These are phyloP conservation scores for Gila orcuttii DNA, from an alignment of 2,113 vertebrate species.

Conservation along the genomic window DNA sequence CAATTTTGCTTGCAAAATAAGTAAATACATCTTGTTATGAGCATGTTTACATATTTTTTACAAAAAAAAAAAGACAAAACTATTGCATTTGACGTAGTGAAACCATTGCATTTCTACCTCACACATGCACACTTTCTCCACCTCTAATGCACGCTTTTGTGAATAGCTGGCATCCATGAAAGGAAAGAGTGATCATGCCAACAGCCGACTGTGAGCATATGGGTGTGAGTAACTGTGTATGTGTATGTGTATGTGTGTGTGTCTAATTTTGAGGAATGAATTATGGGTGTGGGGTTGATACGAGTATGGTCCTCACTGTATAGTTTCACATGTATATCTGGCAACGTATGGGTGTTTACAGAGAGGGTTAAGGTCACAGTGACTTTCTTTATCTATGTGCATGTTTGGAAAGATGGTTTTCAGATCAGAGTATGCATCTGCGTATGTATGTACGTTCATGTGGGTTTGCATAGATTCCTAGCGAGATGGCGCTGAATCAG, in stretches of 20 bases:
- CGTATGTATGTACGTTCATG: slow-evolving; percentile 2
- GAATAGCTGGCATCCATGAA: slow-evolving; percentile 47
- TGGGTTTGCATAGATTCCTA: slow-evolving; percentile 25
- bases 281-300: slow-evolving; percentile 17
- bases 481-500: slow-evolving; percentile 38
- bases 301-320: not conserved
- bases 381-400: slow-evolving; percentile 12
- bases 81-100: not conserved
- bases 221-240: slow-evolving; percentile 9
- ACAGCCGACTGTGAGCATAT: not conserved
- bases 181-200: not conserved
- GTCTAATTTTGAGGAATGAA: slow-evolving; percentile 11
- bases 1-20: not conserved
- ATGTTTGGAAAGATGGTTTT: slow-evolving; percentile 24
- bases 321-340: not conserved
- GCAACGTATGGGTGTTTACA: slow-evolving; percentile 15
- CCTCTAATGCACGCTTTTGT: slow-evolving; percentile 30
- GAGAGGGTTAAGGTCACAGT: slow-evolving; percentile 8
- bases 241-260: not conserved
- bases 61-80: not conserved
- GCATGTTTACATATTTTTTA: not conserved
- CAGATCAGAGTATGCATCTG: slow-evolving; percentile 13
- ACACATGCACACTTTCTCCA: not conserved
- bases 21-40: not conserved
- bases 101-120: not conserved